Evolutionary conservation across 2,113 vertebrate genomes (phyloP), one percentile per base, ranked within the genome.

Genomic region (Falcunculus frontatus): DNA sequence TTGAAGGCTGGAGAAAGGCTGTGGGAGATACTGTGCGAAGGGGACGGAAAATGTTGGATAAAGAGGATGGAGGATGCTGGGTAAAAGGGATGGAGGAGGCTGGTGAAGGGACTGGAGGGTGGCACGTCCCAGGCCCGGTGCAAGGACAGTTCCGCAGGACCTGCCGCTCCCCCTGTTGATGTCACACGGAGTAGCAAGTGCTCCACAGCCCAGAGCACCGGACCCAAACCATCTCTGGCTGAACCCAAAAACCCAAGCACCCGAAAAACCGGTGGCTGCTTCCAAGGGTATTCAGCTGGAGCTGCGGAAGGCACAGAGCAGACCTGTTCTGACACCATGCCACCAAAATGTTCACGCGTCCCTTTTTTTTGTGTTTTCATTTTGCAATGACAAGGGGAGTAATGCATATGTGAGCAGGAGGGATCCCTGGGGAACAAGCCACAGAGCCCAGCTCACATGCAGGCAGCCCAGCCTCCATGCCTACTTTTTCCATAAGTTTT

Each of bases 161-260:
- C 17, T 53, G 11, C 79, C 72, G 79, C 96, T 96, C 94, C 90
- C 95, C 86, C 79, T 93, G 85, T 76, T 88, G 95, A 65, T 90
- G 59, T 55, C 90, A 35, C 59, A 29, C 19, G 35, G 19, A 53
- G 76, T 50, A 93, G 91, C 96, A 96, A 84, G 90, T 7, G 59
- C 86, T 84, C 37, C 35, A 1, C 52, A 74, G 15, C 73, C 69
- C 94, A 0, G 9, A 72, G 6, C 84, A 3, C 12, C 4, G 1
- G 4, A 13, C 21, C n/a, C 59, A 20, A 57, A 47, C 12, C 68
- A 17, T 29, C 33, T 52, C 74, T 0, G 10, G 8, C 18, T 5
- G 4, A 46, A 33, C 21, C 35, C 76, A 17, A 5, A 60, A 21
- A 6, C 22, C 14, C 55, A 13, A 44, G 29, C 7, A 0, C 56